phyloP scores from a whole-genome alignment of 1,140 invertebrate genomes.

The Galleria mellonella region DNA sequence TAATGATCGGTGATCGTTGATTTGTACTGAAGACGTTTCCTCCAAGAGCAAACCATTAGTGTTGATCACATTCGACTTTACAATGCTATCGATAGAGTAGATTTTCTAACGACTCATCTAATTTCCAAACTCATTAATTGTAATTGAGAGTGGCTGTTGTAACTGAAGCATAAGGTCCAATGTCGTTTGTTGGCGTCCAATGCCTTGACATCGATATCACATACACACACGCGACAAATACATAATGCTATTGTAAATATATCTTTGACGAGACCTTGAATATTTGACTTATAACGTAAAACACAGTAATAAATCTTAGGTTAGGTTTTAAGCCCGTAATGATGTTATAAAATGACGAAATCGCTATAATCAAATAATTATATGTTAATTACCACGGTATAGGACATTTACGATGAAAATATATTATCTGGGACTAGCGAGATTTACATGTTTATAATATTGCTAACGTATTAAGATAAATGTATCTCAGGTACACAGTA shows the following conservation, averaged over 20 bases:
- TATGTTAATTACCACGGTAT: slow-evolving; percentile 10
- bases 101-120: too few species aligned
- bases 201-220: slow-evolving; percentile 31
- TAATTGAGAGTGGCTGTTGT: slow-evolving; percentile 8
- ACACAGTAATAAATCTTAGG: slow-evolving; percentile 8
- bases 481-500: too few species aligned
- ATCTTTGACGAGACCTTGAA: slow-evolving; percentile 23
- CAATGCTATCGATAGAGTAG: too few species aligned
- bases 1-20: slow-evolving; percentile 12
- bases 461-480: too few species aligned
- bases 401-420: slow-evolving; percentile 9
- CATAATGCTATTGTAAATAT: slow-evolving; percentile 23
- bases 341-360: slow-evolving; percentile 8
- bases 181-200: slow-evolving; percentile 3
- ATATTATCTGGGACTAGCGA: too few species aligned
- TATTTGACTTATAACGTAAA: slow-evolving; percentile 15
- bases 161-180: slow-evolving; percentile 6
- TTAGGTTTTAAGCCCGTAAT: slow-evolving; percentile 14
- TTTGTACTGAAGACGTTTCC: slow-evolving; percentile 3
- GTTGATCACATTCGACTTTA: too few species aligned
- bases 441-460: too few species aligned
- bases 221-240: slow-evolving; percentile 13
- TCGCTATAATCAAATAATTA: slow-evolving; percentile 1
- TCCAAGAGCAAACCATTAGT: too few species aligned
- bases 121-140: too few species aligned